These are phyloP conservation scores for Bergia sp. DNA, from an alignment of 92 coral and sea anemone genomes.

Conservation along the genomic window DNA sequence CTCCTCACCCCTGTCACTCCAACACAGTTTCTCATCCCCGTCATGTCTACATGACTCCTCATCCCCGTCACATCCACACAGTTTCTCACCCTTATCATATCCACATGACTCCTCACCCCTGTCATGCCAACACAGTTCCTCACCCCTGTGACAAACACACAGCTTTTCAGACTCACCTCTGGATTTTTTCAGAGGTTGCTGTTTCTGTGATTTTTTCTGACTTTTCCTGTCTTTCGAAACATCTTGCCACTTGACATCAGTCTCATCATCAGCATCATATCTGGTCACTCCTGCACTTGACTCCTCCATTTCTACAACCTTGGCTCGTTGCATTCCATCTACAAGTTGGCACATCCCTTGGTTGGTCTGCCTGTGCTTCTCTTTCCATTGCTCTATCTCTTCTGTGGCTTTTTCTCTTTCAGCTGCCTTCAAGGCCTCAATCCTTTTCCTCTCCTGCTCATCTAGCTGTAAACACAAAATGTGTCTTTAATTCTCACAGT, in stretches of 20 bases:
- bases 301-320: constrained; percentile 24
- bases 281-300: not conserved
- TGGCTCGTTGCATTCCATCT: not conserved
- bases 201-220: constrained; percentile 28
- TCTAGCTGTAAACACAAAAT: constrained; percentile 63
- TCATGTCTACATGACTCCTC: no score
- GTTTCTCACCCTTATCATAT: no score
- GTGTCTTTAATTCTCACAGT: not conserved
- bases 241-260: constrained; percentile 36
- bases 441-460: constrained; percentile 85
- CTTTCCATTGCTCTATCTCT: constrained; percentile 85
- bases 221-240: constrained; percentile 29
- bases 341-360: constrained; percentile 23
- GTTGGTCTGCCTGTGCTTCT: constrained; percentile 39
- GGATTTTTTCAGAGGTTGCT: constrained; percentile 31
- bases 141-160: not conserved
- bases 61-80: no score
- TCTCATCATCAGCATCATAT: constrained; percentile 67
- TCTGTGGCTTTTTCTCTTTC: constrained; percentile 81
- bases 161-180: constrained; percentile 8
- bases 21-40: no score
- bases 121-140: no score
- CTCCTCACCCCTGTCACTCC: no score
- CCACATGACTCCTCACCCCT: no score
- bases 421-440: constrained; percentile 83